Conservation (phyloP, 2,113 vertebrate genomes). For the Thermophis baileyi region DNA sequence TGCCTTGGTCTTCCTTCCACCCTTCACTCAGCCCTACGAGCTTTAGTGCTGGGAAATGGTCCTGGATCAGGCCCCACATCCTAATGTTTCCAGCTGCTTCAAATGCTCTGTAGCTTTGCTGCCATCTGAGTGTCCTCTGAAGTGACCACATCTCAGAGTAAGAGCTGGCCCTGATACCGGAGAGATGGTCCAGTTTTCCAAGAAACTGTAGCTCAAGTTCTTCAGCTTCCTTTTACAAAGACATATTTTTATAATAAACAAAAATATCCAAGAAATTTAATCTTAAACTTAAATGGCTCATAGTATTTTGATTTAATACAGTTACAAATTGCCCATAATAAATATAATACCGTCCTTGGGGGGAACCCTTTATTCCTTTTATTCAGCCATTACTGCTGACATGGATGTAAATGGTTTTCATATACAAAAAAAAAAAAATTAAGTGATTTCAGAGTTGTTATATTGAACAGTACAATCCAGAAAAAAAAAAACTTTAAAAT, state of each 20-base stretch:
- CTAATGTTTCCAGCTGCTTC: background rate
- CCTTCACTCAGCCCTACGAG: background rate
- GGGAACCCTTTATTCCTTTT: background rate
- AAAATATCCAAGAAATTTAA: background rate
- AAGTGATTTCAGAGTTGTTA: background rate
- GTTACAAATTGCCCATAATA: background rate
- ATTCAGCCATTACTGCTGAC: background rate
- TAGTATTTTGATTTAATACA: background rate
- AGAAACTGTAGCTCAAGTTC: background rate
- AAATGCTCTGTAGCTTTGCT: background rate
- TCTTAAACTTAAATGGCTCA: background rate
- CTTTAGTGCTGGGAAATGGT: background rate
- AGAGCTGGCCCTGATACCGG: background rate
- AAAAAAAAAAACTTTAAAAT: background rate
- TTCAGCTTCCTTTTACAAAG: background rate
- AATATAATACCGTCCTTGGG: background rate
- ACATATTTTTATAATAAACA: background rate
- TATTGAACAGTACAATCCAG: background rate
- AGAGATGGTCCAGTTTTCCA: background rate
- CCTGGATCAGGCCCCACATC: background rate
- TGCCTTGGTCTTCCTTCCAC: background rate
- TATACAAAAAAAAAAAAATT: background rate
- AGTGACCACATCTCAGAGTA: background rate
- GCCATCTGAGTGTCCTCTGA: background rate
- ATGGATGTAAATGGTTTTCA: background rate